Percentiles rank a stretch among this genome's conserved stretches.
Evolutionary conservation across 1,140 invertebrate genomes (phyloP).

Genomic region (Drusus annulatus): DNA sequence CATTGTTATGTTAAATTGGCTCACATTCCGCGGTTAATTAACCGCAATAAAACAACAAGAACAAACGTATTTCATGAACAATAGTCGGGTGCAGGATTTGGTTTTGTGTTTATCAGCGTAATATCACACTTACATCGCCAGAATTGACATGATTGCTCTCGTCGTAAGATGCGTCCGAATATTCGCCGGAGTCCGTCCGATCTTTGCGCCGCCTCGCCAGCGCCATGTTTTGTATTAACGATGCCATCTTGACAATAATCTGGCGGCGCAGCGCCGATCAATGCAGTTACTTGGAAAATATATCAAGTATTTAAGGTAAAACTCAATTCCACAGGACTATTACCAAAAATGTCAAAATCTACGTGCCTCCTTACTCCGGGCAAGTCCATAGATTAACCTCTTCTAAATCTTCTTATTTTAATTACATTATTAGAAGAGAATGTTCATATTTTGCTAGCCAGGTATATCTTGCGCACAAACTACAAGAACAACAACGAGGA

Average conservation of each 20-base stretch:
- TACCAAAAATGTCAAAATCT: constrained; percentile 46
- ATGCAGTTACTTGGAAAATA: not conserved
- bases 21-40: constrained; percentile 13
- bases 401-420: not conserved
- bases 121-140: constrained; percentile 65
- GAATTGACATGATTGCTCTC: constrained; percentile 66
- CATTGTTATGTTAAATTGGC: constrained; percentile 45
- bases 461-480: not conserved
- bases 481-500: no score
- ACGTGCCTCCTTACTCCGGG: constrained; percentile 16
- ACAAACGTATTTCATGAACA: not conserved
- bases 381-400: constrained; percentile 24
- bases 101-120: not conserved
- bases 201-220: constrained; percentile 65
- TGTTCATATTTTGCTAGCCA: not conserved
- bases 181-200: constrained; percentile 68
- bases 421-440: not conserved
- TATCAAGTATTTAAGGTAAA: constrained; percentile 18
- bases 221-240: constrained; percentile 67
- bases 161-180: constrained; percentile 69
- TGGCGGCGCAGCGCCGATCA: constrained; percentile 34
- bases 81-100: not conserved
- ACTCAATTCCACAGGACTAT: constrained; percentile 6
- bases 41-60: constrained; percentile 7
- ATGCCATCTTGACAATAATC: constrained; percentile 15